These are phyloP conservation scores for Dynastes tityus DNA, from an alignment of 2,888 invertebrate genomes.

Conservation along the genomic window DNA sequence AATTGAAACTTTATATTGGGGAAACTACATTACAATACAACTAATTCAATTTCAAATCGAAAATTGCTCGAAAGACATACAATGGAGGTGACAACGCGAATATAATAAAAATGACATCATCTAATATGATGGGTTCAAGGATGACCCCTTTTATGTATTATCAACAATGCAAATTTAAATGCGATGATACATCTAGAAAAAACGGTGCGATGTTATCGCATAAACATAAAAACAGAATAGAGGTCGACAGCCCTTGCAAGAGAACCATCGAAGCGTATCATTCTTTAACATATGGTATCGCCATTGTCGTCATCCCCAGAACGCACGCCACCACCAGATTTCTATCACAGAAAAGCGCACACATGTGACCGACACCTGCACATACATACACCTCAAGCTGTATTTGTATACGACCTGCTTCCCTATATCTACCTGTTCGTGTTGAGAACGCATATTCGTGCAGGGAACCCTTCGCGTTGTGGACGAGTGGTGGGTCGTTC, in stretches of 20 bases:
- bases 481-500: constrained; percentile 9
- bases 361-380: constrained; percentile 43
- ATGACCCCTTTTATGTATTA: constrained; percentile 1
- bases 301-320: constrained; percentile 52
- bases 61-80: too few species aligned
- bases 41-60: too few species aligned
- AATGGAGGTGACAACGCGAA: background rate
- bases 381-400: constrained; percentile 5
- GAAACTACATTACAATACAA: too few species aligned
- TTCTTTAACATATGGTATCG: constrained; percentile 64
- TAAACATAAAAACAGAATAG: constrained; percentile 36
- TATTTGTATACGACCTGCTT: constrained; percentile 18
- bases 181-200: constrained; percentile 29
- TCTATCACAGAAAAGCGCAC: constrained; percentile 44
- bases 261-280: constrained; percentile 60
- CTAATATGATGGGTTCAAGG: background rate
- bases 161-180: constrained; percentile 27
- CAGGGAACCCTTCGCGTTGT: constrained; percentile 29
- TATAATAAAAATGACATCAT: constrained; percentile 8
- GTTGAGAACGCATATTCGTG: constrained; percentile 3
- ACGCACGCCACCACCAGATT: constrained; percentile 39
- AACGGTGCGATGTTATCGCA: constrained; percentile 35
- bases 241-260: constrained; percentile 37
- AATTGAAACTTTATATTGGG: too few species aligned
- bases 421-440: constrained; percentile 27